Evolutionary conservation across 1,140 invertebrate genomes (phyloP), one percentile per base, ranked within the genome.

Genomic region (Potamilus streckersoni): DNA sequence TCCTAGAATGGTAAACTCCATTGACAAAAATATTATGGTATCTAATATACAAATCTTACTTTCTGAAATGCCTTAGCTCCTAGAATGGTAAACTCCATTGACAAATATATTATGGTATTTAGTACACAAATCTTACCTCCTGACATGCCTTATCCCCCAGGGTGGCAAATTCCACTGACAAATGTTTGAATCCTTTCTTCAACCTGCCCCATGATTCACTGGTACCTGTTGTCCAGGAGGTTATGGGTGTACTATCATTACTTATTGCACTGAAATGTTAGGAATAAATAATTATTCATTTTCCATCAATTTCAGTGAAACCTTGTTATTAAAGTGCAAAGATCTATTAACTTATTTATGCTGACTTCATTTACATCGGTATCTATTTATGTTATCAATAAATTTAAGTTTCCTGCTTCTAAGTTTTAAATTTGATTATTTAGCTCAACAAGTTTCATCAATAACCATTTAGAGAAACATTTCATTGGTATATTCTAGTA

Each of bases 191-290:
- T 5, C 92, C 93, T 79, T 91, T 92, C 79, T 93, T 93, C 82
- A 93, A 91, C 59, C 92, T 89, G 64, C 90, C 86, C 93, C 93
- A 93, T 20, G 92, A 90, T 16, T 91, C 91, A 69, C 91, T 93
- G 16, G 91, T 91, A 20, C 92, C 93, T n/a, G 92, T 92, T 1
- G 92, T 91, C 93, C 93, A 93, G 4, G 90, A 83, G 31, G 91
- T 92, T 15, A 92, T 91, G 8, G 76, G 77, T 6, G 85, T 87
- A 12, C 69, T 63, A 75, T 89, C 85, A 73, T 79, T 84, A 76
- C 83, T 83, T 69, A 88, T 76, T 19, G 79, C 69, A 79, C 88
- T 89, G 78, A n/a, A 85, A 79, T 38, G 71, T 19, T 31, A 70
- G 6, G 55, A 73, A 27, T 19, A 23, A 31, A 27, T 1, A 61